Conservation (phyloP, 2,888 invertebrate genomes). For the Acrobasis repandana region DNA sequence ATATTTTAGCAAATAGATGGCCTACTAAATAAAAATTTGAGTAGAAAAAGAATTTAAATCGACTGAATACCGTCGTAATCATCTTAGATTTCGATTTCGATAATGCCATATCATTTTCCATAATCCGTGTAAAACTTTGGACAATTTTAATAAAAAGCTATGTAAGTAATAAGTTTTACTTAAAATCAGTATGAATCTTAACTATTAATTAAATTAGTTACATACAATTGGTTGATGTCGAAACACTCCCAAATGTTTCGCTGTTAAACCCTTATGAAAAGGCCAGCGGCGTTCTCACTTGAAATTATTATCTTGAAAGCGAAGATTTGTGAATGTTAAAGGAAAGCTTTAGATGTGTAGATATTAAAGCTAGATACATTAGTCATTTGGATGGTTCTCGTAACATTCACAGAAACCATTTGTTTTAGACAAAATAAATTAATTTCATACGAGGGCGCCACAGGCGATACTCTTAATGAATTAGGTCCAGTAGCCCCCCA, state of each 20-base stretch:
- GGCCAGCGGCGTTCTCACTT: too few relatives aligned
- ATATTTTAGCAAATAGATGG: too few relatives aligned
- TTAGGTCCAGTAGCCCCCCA: too few relatives aligned
- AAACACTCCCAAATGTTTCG: conserved; percentile 3
- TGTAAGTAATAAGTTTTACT: background rate
- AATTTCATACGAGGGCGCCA: too few relatives aligned
- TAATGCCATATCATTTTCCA: background rate
- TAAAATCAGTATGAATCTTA: conserved; percentile 17
- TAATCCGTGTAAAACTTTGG: background rate
- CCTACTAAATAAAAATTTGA: background rate
- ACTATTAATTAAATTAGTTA: background rate
- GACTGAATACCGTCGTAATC: background rate
- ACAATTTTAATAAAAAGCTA: conserved; percentile 11
- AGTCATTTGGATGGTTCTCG: too few relatives aligned
- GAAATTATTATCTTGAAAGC: too few relatives aligned
- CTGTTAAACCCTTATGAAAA: background rate
- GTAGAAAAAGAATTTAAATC: background rate
- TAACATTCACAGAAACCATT: too few relatives aligned
- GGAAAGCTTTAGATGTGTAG: too few relatives aligned
- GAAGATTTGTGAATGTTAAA: too few relatives aligned
- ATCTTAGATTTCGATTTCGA: conserved; percentile 11
- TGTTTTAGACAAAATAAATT: too few relatives aligned
- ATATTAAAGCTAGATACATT: too few relatives aligned
- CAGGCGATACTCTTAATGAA: too few relatives aligned
- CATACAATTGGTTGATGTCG: background rate